Base-by-base conservation (phyloP, 2,113 vertebrate genomes). In the Triplophysa siluroides region DNA sequence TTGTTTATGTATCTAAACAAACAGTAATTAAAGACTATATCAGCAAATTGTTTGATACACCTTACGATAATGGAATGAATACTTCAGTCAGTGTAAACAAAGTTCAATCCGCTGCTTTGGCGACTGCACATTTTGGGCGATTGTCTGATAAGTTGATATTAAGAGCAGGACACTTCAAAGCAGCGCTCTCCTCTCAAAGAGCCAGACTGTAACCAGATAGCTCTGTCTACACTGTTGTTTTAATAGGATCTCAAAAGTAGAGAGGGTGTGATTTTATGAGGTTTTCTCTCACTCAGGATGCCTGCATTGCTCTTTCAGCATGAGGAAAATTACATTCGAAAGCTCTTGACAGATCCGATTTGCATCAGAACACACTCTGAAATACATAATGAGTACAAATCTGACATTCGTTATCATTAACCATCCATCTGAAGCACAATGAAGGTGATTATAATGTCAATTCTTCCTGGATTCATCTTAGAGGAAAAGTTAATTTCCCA, bases 201-300 rank as follows among this genome's bases (percentile, higher is more conserved):
- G 63, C 60, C 67, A 76, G 75, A 84, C 76, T 87, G 84, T 83
- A 86, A 86, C 78, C 78, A 71, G 84, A 87, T 87, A 84, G 60
- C 58, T 61, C 62, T 66, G 23, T 79, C 74, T 61, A 62, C 70
- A 79, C 43, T 65, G 75, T 67, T 70, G 58, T 69, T 86, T 84
- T 84, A 86, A 81, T 81, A 77, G 79, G 62, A 50, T 79, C 78
- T 77, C 70, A 67, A 38, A 63, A 64, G 58, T 29, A 73, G 21
- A 56, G 24, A 45, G 71, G 43, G 52, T 61, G 67, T 58, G 71
- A 68, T 47, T 64, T 83, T 81, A 74, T 78, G 45, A 11, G 38
- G 89, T 89, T 88, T 85, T 66, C 84, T 88, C 85, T 85, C 75
- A 33, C 21, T 29, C 68, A 24, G 26, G 79, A 90, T 87, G 86